A percentile compares a stretch with the other conserved stretches of the same genome.
Conservation (phyloP, 2,888 invertebrate species). For the Tridacna gigas region DNA sequence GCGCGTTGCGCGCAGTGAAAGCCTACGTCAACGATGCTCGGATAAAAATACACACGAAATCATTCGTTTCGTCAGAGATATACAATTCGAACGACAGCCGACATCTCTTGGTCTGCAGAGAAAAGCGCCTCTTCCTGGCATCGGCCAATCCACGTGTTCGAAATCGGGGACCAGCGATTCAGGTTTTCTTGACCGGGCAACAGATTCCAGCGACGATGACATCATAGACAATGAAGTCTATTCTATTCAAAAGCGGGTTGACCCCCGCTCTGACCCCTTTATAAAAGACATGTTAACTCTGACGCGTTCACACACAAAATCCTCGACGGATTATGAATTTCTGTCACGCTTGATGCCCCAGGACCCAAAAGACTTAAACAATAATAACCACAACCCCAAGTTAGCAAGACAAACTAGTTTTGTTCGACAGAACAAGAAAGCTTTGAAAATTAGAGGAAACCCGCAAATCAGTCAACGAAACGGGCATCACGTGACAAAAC, state of each 20-base stretch:
- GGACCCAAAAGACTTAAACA: conserved; percentile 42
- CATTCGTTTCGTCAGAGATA: conserved; percentile 72
- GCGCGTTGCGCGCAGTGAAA: conserved; percentile 42
- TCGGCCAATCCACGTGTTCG: conserved; percentile 59
- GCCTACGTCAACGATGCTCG: conserved; percentile 58
- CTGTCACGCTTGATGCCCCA: conserved; percentile 56
- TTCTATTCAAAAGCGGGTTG: conserved; percentile 39
- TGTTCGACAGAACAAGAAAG: conserved; percentile 32
- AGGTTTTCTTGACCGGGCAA: conserved; percentile 67
- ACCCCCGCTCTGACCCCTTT: conserved; percentile 57
- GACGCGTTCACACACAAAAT: conserved; percentile 47
- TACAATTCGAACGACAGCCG: conserved; percentile 72
- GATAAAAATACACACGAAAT: conserved; percentile 73
- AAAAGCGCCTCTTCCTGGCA: conserved; percentile 71
- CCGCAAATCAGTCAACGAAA: conserved; percentile 29
- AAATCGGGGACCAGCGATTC: conserved; percentile 63
- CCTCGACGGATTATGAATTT: conserved; percentile 62
- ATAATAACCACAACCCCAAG: conserved; percentile 41
- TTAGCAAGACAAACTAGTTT: conserved; percentile 47
- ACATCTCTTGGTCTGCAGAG: conserved; percentile 70
- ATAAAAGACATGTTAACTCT: conserved; percentile 65
- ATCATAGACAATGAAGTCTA: conserved; percentile 70
- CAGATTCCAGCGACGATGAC: conserved; percentile 69
- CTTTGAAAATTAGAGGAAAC: conserved; percentile 30
- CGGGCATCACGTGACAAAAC: conserved; percentile 47